phyloP scores from a whole-genome alignment of 2,888 invertebrate species.

The Enchytraeus crypticus region DNA sequence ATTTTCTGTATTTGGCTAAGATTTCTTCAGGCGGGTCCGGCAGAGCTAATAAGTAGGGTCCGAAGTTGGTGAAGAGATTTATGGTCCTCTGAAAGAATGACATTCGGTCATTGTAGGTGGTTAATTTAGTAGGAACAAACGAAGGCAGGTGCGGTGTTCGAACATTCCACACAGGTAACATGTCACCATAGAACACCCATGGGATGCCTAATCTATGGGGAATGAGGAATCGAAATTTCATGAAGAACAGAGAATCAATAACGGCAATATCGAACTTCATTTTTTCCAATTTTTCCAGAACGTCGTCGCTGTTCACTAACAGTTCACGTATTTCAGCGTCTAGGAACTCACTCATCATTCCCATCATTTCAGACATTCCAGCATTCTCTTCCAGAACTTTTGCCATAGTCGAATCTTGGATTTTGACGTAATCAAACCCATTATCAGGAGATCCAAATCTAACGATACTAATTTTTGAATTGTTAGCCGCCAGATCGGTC shows the following conservation, averaged over 20 bases:
- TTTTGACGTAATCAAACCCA: too few relatives aligned
- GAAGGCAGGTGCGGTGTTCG: constrained; percentile 11
- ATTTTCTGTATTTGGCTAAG: constrained; percentile 5
- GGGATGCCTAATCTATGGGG: constrained; percentile 10
- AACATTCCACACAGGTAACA: constrained; percentile 3
- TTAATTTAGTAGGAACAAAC: background rate
- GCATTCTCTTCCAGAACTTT: too few relatives aligned
- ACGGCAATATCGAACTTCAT: constrained; percentile 8
- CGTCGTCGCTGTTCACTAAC: background rate
- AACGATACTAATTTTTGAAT: too few relatives aligned
- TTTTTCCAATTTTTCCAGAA: background rate
- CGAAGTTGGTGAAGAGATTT: background rate
- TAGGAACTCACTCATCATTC: background rate
- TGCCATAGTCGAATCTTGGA: too few relatives aligned
- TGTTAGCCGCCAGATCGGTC: background rate
- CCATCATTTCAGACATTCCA: too few relatives aligned
- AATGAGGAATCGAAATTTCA: background rate
- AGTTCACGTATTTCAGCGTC: background rate
- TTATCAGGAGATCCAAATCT: too few relatives aligned
- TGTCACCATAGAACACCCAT: constrained; percentile 7
- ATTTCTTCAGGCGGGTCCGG: background rate
- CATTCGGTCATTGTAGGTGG: background rate
- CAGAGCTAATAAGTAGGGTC: too few relatives aligned
- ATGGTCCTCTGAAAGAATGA: background rate
- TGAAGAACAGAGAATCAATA: constrained; percentile 2